Evolutionary conservation across 2,888 invertebrate genomes (phyloP), one percentile per base, ranked within the genome.

Genomic region (Mythimna pallens): DNA sequence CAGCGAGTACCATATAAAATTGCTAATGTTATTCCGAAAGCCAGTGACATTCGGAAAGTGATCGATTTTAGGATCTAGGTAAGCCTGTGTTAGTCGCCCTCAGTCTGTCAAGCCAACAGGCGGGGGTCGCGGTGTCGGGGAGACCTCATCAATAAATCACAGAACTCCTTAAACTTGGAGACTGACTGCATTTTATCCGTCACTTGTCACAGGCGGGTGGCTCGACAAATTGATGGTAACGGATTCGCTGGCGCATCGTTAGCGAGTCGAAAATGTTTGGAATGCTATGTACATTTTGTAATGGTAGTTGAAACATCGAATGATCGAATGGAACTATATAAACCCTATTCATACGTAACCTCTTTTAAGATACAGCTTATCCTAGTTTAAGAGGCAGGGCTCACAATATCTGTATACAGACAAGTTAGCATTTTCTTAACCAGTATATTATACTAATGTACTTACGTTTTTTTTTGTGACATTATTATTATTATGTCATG

Each of bases 131-230:
- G 52, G 47, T 58, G 73, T 67, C 75, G 47, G 47, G 68, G 76
- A 81, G 78, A 85, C 68, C 84, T 85, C 86, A 84, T 90, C 90
- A 90, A 93, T 93, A 93, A 93, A 93, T 93, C 93, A 93, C 90
- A 85, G 82, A 78, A 86, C 83, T 86, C 86, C 87, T 86, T 86
- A 83, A 87, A 89, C 87, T 83, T 79, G 75, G 86, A 40, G 50
- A 55, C 68, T 72, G 69, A 81, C 91, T 92, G 93, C 92, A 93
- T 93, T 93, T 92, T 92, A 92, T 92, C 92, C 90, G 89, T 91
- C 92, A 90, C 89, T 91, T 90, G 91, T 90, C 91, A 88, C 86
- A 84, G 83, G 70, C 88, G 86, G 87, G 85, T 81, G 76, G 80
- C 85, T 85, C 87, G 89, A 90, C 90, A 88, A 92, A 92, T 92